A percentile compares a stretch with the other conserved stretches of the same genome.
phyloP scores from a whole-genome alignment of 2,888 invertebrate genomes.

The Leistus spinibarbis region DNA sequence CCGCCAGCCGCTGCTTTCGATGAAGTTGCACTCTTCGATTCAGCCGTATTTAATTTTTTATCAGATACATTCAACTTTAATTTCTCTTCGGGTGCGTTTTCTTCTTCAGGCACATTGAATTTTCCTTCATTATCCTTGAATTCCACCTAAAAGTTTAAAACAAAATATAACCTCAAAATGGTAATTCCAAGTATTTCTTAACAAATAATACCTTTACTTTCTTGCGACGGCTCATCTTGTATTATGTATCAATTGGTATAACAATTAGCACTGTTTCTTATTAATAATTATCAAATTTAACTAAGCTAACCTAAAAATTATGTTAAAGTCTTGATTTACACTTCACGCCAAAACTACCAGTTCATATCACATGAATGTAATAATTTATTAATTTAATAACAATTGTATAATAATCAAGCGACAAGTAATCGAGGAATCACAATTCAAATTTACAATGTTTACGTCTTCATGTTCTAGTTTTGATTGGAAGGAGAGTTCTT shows the following conservation, averaged over 20 bases:
- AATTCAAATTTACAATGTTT: constrained; percentile 23
- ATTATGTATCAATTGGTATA: background rate
- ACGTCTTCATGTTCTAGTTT: background rate
- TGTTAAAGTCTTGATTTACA: background rate
- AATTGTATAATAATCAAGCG: background rate
- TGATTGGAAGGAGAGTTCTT: background rate
- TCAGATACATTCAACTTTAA: constrained; percentile 62
- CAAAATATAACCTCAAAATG: constrained; percentile 42
- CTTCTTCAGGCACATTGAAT: constrained; percentile 65
- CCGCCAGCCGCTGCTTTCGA: constrained; percentile 59
- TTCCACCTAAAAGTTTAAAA: constrained; percentile 61
- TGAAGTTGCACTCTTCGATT: constrained; percentile 60
- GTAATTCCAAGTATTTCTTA: background rate
- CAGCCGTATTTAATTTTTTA: constrained; percentile 62
- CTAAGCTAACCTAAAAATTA: background rate
- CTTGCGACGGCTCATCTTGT: constrained; percentile 55
- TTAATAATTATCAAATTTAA: background rate
- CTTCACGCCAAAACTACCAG: background rate
- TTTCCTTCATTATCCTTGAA: constrained; percentile 73
- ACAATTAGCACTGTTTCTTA: background rate
- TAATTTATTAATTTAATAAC: background rate
- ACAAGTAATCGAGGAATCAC: background rate
- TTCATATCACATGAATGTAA: background rate
- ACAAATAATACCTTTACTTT: constrained; percentile 51
- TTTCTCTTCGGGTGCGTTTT: constrained; percentile 68